Conservation (phyloP, 2,797 vertebrate genomes). For the Etheostoma perlongum region DNA sequence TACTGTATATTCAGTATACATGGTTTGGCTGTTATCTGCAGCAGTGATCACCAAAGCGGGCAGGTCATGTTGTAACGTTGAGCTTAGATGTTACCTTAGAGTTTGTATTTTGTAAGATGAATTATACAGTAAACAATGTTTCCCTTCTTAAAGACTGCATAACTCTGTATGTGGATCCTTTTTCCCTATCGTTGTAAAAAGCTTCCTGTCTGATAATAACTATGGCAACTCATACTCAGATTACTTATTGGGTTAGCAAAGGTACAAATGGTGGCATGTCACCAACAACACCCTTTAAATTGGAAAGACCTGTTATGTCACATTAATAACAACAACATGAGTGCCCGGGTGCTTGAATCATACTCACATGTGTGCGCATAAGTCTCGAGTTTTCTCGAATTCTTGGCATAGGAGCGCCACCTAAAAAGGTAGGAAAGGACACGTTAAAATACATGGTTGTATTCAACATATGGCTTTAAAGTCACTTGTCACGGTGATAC, state of each 20-base stretch:
- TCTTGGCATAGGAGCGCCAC: background rate
- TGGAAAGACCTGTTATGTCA: background rate
- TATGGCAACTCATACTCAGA: background rate
- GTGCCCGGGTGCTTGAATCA: background rate
- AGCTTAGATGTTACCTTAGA: background rate
- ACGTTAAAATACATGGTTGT: background rate
- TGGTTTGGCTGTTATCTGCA: background rate
- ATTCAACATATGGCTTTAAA: background rate
- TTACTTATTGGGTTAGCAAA: no score
- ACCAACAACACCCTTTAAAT: background rate
- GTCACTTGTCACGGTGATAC: background rate
- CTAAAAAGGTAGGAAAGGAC: conserved; percentile 19
- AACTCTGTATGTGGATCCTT: no score
- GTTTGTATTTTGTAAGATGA: background rate
- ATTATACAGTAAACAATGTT: background rate
- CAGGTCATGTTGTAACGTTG: background rate
- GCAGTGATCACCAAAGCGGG: background rate
- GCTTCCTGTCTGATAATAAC: background rate
- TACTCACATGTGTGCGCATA: conserved; percentile 73
- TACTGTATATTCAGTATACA: background rate
- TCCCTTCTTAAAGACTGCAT: background rate
- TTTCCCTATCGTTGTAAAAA: background rate
- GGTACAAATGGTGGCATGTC: background rate
- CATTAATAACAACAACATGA: background rate
- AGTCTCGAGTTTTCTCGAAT: conserved; percentile 43